Percentiles rank a stretch among this genome's conserved stretches.
Evolutionary conservation across 2,797 vertebrate species (phyloP).

Genomic region (Discoglossus pictus): DNA sequence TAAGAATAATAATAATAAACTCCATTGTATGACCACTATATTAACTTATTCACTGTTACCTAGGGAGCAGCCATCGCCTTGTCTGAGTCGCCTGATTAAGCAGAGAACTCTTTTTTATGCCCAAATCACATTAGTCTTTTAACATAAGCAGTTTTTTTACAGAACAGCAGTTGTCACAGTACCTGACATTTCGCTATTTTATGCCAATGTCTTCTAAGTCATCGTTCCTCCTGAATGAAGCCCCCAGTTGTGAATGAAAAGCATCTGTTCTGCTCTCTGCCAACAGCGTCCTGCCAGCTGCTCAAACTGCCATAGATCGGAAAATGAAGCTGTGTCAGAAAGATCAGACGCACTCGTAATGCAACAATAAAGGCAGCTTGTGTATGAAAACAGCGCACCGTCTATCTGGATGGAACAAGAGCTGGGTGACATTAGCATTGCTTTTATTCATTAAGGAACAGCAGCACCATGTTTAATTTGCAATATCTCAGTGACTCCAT

Average conservation of each 20-base stretch:
- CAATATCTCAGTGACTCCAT: not conserved
- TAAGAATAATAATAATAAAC: too few species aligned
- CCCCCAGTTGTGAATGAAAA: slow-evolving; percentile 9
- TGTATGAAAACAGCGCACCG: not conserved
- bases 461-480: not conserved
- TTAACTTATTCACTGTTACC: too few species aligned
- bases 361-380: slow-evolving; percentile 26
- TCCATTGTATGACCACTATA: too few species aligned
- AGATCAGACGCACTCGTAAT: not conserved
- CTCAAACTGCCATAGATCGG: not conserved
- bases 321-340: slow-evolving; percentile 30
- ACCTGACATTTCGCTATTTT: too few species aligned
- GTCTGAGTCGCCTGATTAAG: too few species aligned
- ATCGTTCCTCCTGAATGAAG: slow-evolving; percentile 12
- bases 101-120: too few species aligned
- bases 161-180: too few species aligned
- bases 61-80: too few species aligned
- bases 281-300: slow-evolving; percentile 17
- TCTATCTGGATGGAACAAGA: not conserved
- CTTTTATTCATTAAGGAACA: not conserved
- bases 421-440: not conserved
- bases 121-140: too few species aligned
- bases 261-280: slow-evolving; percentile 18
- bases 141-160: too few species aligned
- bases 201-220: not conserved